Base-by-base conservation (phyloP, 2,113 vertebrate genomes). In the Tylochromis polylepis region DNA sequence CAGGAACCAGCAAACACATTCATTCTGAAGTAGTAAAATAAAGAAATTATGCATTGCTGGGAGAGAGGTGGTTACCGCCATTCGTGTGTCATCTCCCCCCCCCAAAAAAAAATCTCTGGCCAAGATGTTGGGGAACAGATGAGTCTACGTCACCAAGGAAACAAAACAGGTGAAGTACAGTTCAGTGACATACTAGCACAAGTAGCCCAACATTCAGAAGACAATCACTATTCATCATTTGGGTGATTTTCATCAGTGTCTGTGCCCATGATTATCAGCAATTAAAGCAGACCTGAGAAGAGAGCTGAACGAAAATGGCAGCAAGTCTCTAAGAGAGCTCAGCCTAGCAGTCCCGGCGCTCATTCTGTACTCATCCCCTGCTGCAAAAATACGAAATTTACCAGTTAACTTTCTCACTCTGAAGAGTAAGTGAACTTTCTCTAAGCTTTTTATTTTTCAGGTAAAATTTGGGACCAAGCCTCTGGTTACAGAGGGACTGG, bases 341-440 rank as follows among this genome's bases (percentile, higher is more conserved):
- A 22, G 93, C 86, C 87, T 93, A 95, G 89, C 91, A 89, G 51
- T 86, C 92, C 90, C 93, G 62, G 85, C 29, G 31, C 81, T 81
- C 78, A 86, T 88, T 91, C 75, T 38, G 7, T 14, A 65, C 67
- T 38, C 18, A 77, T 75, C 38, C 84, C 27, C 53, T 18, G 57
- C 83, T 84, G 65, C 57, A 31, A 38, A 67, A n/a, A 7, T 57
- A 82, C 20, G 18, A 16, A 36, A 62, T 18, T 83, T 27, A 53
- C 43, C 20, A 31, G 27, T 59, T 18, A 15, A 58, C 4, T 0
- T 58, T 75, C 20, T 34, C 4, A 77, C 34, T 86, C 16, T 90
- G 29, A 92, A 58, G 34, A 82, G 24, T 81, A 15, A 81, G 14
- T 55, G 4, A 20, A 83, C 3, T 9, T 67, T 5, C 2, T 8